Conservation (phyloP, 2,888 invertebrate species). For the Lamellibrachia columna region DNA sequence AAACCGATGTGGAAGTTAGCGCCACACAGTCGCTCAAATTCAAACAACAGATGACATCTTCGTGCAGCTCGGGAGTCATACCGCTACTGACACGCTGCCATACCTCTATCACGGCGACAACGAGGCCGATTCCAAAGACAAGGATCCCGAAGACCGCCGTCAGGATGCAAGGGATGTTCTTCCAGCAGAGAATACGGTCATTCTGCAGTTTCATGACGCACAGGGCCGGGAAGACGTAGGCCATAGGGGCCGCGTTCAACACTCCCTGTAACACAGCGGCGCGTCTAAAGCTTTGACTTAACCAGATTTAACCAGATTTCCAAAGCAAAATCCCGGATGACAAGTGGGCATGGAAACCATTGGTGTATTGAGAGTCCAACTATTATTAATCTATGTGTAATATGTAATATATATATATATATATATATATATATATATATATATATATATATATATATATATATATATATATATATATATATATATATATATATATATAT, state of each 20-base stretch:
- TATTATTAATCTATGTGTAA: too few relatives aligned
- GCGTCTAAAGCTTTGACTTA: too few relatives aligned
- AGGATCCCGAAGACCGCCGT: conserved; percentile 76
- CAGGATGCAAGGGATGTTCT: conserved; percentile 78
- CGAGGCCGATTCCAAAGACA: conserved; percentile 73
- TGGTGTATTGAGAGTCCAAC: too few relatives aligned
- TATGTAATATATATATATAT: too few relatives aligned
- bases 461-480: too few relatives aligned
- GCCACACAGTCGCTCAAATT: background rate
- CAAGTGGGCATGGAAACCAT: too few relatives aligned
- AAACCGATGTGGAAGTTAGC: background rate
- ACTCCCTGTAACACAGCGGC: conserved; percentile 73
- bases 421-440: too few relatives aligned
- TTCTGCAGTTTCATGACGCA: conserved; percentile 79
- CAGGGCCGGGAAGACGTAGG: conserved; percentile 82
- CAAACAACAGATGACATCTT: background rate
- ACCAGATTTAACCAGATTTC: too few relatives aligned
- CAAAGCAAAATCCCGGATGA: too few relatives aligned
- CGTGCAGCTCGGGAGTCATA: background rate
- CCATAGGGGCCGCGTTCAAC: conserved; percentile 82
- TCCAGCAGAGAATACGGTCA: conserved; percentile 74
- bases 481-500: too few relatives aligned
- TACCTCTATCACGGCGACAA: conserved; percentile 68
- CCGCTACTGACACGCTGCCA: background rate
- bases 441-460: too few relatives aligned